Evolutionary conservation across 2,888 invertebrate genomes (phyloP).

Genomic region (Ecdyonurus torrentis): DNA sequence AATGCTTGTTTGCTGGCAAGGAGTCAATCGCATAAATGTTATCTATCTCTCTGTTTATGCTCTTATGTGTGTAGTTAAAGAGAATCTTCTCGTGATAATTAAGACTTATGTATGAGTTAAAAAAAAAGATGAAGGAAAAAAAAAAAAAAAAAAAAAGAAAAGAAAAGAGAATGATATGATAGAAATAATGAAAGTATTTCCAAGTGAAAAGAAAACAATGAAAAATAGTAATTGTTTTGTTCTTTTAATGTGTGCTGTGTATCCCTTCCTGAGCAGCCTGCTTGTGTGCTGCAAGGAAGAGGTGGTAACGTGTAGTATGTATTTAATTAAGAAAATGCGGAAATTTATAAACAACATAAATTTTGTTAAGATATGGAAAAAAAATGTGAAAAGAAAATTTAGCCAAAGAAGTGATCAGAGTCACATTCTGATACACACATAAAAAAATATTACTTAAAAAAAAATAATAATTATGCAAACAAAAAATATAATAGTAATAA

Average conservation of each 20-base stretch:
- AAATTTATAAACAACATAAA: no score
- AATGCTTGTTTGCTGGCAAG: conserved; percentile 16
- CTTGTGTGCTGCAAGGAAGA: background rate
- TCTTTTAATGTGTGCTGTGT: background rate
- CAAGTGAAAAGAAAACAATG: no score
- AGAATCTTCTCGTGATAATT: background rate
- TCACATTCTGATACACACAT: background rate
- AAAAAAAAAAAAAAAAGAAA: background rate
- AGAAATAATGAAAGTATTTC: background rate
- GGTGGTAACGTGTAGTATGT: no score
- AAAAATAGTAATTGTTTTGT: background rate
- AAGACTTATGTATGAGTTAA: background rate
- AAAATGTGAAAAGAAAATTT: no score
- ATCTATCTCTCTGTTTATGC: background rate
- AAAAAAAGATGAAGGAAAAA: background rate
- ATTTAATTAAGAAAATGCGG: no score
- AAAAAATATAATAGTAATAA: no score
- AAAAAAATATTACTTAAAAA: no score
- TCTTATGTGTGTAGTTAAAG: background rate
- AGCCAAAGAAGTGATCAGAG: background rate
- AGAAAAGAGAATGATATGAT: no score
- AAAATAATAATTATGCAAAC: no score
- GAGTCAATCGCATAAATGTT: conserved; percentile 6
- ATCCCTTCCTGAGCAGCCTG: background rate
- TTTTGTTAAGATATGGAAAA: no score